phyloP scores from a whole-genome alignment of 2,888 invertebrate species.

The Caenorhabditis sinica region DNA sequence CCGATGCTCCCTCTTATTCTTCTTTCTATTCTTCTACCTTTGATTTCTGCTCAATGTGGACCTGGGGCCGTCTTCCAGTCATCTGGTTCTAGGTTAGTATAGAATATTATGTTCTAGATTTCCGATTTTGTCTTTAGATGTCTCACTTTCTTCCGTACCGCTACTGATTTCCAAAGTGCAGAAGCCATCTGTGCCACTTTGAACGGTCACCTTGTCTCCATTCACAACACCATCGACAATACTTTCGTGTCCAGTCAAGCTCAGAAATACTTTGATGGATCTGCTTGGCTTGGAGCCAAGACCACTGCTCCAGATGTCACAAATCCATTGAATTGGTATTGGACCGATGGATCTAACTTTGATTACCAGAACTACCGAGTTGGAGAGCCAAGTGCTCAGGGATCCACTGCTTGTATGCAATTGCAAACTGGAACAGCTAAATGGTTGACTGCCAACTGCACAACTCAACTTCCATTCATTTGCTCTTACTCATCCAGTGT shows the following conservation, averaged over 20 bases:
- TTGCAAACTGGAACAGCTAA: conserved; percentile 54
- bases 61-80: conserved; percentile 49
- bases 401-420: conserved; percentile 54
- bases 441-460: conserved; percentile 59
- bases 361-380: conserved; percentile 62
- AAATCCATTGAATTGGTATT: conserved; percentile 63
- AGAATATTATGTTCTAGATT: neutral
- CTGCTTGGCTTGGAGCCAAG: conserved; percentile 57
- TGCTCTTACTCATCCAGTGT: conserved; percentile 52
- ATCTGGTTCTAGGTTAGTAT: conserved; percentile 14
- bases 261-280: conserved; percentile 49
- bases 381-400: conserved; percentile 54
- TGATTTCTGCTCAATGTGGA: conserved; percentile 59
- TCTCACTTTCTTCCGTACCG: conserved; percentile 43
- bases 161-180: conserved; percentile 48
- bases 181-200: conserved; percentile 54
- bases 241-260: conserved; percentile 50
- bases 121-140: conserved; percentile 33
- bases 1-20: conserved; percentile 19
- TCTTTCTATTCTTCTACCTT: conserved; percentile 31
- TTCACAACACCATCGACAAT: conserved; percentile 62
- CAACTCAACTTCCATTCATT: conserved; percentile 47
- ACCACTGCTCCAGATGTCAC: conserved; percentile 61
- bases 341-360: conserved; percentile 59
- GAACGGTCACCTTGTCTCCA: conserved; percentile 53